These are phyloP conservation scores for Ramphastos sulfuratus DNA, from an alignment of 2,113 vertebrate species.

Conservation along the genomic window DNA sequence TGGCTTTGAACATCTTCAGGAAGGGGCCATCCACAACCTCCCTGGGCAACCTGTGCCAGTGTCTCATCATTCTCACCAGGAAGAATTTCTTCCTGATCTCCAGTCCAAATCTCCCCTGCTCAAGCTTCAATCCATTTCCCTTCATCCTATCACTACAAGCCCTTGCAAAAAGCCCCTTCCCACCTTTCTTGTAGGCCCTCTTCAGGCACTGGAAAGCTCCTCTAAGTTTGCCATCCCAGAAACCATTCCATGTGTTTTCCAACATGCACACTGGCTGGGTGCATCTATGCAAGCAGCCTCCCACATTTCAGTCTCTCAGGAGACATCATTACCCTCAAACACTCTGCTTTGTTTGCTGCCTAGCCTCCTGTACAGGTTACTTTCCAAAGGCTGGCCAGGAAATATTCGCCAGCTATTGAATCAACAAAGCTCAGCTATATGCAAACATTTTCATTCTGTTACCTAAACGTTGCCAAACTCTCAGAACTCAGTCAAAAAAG, in stretches of 20 bases:
- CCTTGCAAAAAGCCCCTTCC: no score
- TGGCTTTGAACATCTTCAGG: no score
- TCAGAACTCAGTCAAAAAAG: neutral
- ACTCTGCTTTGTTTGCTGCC: neutral
- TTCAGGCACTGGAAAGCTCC: no score
- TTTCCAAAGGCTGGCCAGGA: neutral
- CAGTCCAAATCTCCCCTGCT: no score
- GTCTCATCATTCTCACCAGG: no score
- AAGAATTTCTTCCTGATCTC: no score
- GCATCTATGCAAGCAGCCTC: neutral
- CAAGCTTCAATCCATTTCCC: no score
- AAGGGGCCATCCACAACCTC: no score
- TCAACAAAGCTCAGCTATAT: neutral
- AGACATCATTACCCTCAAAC: neutral
- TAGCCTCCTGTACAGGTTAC: neutral
- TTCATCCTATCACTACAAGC: no score
- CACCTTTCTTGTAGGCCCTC: no score
- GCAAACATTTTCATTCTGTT: neutral
- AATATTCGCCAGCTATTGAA: neutral
- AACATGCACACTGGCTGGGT: neutral
- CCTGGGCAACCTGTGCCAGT: no score
- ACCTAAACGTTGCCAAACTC: neutral
- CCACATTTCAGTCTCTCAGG: fast-evolving
- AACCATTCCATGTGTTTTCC: neutral
- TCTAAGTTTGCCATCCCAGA: neutral